Base-by-base conservation (phyloP, 2,888 invertebrate genomes). In the Hirtodrosophila trivittata region DNA sequence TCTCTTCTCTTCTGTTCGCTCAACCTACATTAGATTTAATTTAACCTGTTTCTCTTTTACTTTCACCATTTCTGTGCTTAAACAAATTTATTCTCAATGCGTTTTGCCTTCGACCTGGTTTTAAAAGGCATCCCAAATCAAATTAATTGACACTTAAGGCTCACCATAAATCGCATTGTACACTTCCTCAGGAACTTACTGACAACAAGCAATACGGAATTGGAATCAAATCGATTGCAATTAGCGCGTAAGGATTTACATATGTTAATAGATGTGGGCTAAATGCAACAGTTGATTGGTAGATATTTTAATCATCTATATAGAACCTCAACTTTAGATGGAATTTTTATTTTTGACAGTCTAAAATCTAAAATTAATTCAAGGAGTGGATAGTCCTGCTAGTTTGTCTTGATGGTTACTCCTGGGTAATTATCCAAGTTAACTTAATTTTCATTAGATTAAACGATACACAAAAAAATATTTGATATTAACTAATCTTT, bases 101-200 rank as follows among this genome's bases (percentile, higher is more conserved):
- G 7, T 45, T 39, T 30, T 41, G 5, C 18, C 38, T 32, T 8
- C 13, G 14, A 14, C 37, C 25, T 28, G n/a, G n/a, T 30, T 60
- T 69, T 75, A 59, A 69, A 60, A 71, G 59, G 65, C 51, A 58
- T 45, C 49, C 71, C 63, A 67, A 83, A 80, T 81, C 77, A 64
- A 77, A 86, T 84, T 80, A 77, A 86, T 84, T 81, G 86, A 81
- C 85, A 81, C 77, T 77, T 77, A 77, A 54, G 46, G 49, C 42
- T 33, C 52, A n/a, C 30, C 52, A 78, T 69, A 78, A 82, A 78
- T 83, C 62, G 73, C 30, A 38, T 47, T 57, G 33, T 69, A 55
- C 72, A 66, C 65, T 71, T 62, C 57, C 39, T 45, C 25, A 47
- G 26, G 43, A 30, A 9, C 43, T 8, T 5, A 10, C 7, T 10